Conservation (phyloP, 1,140 invertebrate species). For the Dendroctonus valens region DNA sequence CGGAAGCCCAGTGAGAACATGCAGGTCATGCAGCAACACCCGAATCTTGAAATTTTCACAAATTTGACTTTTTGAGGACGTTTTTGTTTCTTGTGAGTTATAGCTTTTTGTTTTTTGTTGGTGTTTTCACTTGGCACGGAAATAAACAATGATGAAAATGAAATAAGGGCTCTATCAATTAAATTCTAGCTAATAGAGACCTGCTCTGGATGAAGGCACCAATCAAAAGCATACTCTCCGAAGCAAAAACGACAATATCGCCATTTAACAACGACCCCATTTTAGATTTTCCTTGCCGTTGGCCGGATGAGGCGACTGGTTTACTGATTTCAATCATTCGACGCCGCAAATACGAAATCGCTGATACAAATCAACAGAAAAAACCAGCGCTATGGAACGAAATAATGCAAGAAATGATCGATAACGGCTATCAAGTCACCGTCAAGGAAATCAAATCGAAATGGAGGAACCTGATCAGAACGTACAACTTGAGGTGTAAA, state of each 20-base stretch:
- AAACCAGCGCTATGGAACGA: conserved; percentile 27
- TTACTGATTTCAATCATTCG: conserved; percentile 29
- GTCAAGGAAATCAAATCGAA: conserved; percentile 31
- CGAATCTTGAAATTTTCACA: conserved; percentile 16
- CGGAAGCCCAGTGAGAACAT: conserved; percentile 8
- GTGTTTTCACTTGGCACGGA: conserved; percentile 1
- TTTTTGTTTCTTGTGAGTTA: conserved; percentile 29
- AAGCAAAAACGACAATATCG: conserved; percentile 1
- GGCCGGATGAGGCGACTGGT: conserved; percentile 31
- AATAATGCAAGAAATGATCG: conserved; percentile 28
- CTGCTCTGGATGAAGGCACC: neutral
- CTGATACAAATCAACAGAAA: conserved; percentile 26
- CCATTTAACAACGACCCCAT: conserved; percentile 5
- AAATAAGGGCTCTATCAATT: neutral
- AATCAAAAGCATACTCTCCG: conserved; percentile 6
- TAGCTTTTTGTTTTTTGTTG: conserved; percentile 18
- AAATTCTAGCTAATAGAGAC: too few relatives aligned
- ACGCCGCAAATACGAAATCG: conserved; percentile 28
- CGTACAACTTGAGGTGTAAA: conserved; percentile 27
- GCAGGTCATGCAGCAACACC: neutral
- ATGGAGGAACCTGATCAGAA: conserved; percentile 30
- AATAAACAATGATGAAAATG: neutral
- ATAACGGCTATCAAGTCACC: conserved; percentile 21
- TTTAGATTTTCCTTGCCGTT: conserved; percentile 33
- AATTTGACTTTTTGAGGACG: conserved; percentile 11